Base-by-base conservation (phyloP, 2,888 invertebrate species). In the Strigamia maritima region DNA sequence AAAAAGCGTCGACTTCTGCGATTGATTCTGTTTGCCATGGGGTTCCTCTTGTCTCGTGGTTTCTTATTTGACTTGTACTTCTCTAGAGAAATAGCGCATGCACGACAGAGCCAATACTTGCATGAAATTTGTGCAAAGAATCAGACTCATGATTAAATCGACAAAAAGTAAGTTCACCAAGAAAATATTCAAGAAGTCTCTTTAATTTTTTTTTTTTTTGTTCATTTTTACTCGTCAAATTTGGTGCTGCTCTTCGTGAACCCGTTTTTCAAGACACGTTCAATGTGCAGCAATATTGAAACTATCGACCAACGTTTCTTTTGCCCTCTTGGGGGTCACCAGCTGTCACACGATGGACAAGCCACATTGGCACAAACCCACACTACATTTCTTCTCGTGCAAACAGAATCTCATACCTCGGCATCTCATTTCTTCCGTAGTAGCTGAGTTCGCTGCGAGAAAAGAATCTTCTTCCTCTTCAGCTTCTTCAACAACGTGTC, bases 211-310 rank as follows among this genome's bases (percentile, higher is more conserved):
- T 60, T 19, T 60, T 22, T 19, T 65, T 8, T 24, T n/a, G 7
- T 24, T 0, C 12, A 65, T 24, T 65, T 65, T 65, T 65, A 8
- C 19, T 65, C 22, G 10, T 14, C 6, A 44, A 44, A 12, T 65
- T 65, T 65, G n/a, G 1, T 24, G 10, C 24, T 22, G 19, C 1
- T 10, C 22, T 65, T 24, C 19, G 6, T 22, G 22, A 22, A 65
- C 1, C 24, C 22, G 22, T 65, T 65, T 44, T 65, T 65, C 22
- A 65, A 65, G 60, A n/a, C 60, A 65, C 60, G 60, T 65, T 22
- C 60, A 65, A 65, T 65, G 60, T 65, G 60, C 60, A 65, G 60
- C 60, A 65, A 65, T 65, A 65, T 65, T 65, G 60, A 65, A 65
- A 65, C 60, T 65, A 65, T 65, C 60, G 60, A 65, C 60, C 60